A percentile compares a stretch with the other conserved stretches of the same genome.
These are phyloP conservation scores for Drosophila colorata DNA, from an alignment of 2,888 invertebrate genomes.

Conservation along the genomic window DNA sequence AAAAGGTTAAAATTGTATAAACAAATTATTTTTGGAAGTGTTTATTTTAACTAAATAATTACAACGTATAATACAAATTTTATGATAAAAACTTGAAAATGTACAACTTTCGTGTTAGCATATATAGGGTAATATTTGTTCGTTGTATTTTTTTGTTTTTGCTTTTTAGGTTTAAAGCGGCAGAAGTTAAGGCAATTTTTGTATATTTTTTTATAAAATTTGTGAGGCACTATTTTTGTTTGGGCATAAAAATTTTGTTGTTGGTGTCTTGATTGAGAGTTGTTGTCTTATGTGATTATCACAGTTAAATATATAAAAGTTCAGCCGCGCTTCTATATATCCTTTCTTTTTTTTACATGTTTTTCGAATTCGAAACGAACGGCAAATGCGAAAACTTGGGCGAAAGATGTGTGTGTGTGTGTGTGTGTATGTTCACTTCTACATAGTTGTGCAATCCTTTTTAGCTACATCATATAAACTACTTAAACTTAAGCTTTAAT, in stretches of 20 bases:
- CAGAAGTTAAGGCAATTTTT: slow-evolving; percentile 6
- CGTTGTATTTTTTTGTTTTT: slow-evolving; percentile 14
- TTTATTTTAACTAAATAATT: slow-evolving; percentile 73
- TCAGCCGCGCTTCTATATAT: slow-evolving; percentile 57
- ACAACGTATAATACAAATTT: slow-evolving; percentile 81
- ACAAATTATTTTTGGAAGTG: slow-evolving; percentile 22
- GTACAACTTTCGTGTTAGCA: slow-evolving; percentile 58
- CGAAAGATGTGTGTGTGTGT: slow-evolving; percentile 22
- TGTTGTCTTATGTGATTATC: slow-evolving; percentile 76
- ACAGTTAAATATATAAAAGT: slow-evolving; percentile 82
- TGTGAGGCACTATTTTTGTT: slow-evolving; percentile 19
- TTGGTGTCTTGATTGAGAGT: slow-evolving; percentile 9
- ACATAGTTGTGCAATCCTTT: slow-evolving; percentile 53
- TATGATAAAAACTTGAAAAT: slow-evolving; percentile 63
- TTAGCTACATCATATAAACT: slow-evolving; percentile 75
- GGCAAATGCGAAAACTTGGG: slow-evolving; percentile 46
- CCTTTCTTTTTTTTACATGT: slow-evolving; percentile 41
- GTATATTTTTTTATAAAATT: background rate
- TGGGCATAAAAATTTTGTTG: slow-evolving; percentile 4
- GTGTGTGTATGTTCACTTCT: slow-evolving; percentile 25
- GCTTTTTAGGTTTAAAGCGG: slow-evolving; percentile 1
- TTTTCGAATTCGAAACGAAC: slow-evolving; percentile 32
- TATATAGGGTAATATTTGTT: slow-evolving; percentile 9
- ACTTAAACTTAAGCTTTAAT: slow-evolving; percentile 71
- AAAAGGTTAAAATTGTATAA: too few species aligned